Conservation (phyloP, 1,140 invertebrate species). For the Pissodes strobi region DNA sequence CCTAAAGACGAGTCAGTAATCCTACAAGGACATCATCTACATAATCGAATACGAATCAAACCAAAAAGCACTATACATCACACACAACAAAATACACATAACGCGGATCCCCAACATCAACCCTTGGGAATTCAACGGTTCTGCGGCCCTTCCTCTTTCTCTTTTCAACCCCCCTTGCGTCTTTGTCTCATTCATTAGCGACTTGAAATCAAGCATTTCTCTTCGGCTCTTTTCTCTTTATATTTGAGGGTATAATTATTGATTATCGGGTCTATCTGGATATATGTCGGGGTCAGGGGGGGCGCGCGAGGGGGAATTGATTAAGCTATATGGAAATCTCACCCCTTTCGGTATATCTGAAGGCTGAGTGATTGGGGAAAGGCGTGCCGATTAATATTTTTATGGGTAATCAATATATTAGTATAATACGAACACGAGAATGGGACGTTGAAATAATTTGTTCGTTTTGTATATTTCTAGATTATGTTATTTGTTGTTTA, state of each 20-base stretch:
- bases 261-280: conserved; percentile 44
- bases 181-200: conserved; percentile 39
- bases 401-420: too few species aligned
- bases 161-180: neutral
- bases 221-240: conserved; percentile 41
- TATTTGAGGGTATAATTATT: conserved; percentile 46
- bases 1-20: too few species aligned
- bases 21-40: too few species aligned
- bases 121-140: neutral
- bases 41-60: too few species aligned
- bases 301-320: conserved; percentile 28
- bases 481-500: too few species aligned
- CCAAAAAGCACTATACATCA: too few species aligned
- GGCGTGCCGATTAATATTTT: conserved; percentile 30
- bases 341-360: conserved; percentile 39
- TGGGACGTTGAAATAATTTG: too few species aligned
- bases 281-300: conserved; percentile 30
- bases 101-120: too few species aligned
- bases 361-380: conserved; percentile 42
- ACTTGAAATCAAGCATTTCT: conserved; percentile 31
- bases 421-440: too few species aligned
- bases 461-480: too few species aligned
- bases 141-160: neutral
- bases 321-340: conserved; percentile 47
- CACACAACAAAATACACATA: too few species aligned